A percentile compares a stretch with the other conserved stretches of the same genome.
phyloP scores from a whole-genome alignment of 2,888 invertebrate genomes.

The Thera obeliscata region DNA sequence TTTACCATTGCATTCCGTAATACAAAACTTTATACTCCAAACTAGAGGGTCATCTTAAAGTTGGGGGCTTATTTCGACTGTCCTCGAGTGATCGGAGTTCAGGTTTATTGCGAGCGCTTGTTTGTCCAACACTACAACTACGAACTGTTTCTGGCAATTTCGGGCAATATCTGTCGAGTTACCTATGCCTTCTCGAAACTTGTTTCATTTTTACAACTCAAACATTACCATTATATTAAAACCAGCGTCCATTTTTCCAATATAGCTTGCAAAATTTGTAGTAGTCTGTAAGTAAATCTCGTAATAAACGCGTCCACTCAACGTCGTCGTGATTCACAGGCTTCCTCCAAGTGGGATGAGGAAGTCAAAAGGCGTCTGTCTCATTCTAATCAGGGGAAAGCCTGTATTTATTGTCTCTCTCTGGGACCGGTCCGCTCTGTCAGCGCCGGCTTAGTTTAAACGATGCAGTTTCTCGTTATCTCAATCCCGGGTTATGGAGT shows the following conservation, averaged over 20 bases:
- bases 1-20: conserved; percentile 72
- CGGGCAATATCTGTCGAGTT: conserved; percentile 64
- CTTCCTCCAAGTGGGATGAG: conserved; percentile 55
- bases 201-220: conserved; percentile 26
- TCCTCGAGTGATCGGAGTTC: conserved; percentile 67
- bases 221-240: conserved; percentile 29
- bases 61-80: conserved; percentile 63
- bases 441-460: conserved; percentile 56
- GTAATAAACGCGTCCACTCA: conserved; percentile 62
- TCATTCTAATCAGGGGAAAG: conserved; percentile 49
- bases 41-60: conserved; percentile 67
- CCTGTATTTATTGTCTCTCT: conserved; percentile 53
- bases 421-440: conserved; percentile 51
- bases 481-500: conserved; percentile 55
- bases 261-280: conserved; percentile 28
- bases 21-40: conserved; percentile 68
- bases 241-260: conserved; percentile 22
- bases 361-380: conserved; percentile 53
- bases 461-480: conserved; percentile 64
- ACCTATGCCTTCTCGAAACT: conserved; percentile 33
- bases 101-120: conserved; percentile 71
- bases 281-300: conserved; percentile 59
- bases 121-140: conserved; percentile 71
- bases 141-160: conserved; percentile 67
- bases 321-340: conserved; percentile 56